A percentile compares a stretch with the other conserved stretches of the same genome.
These are phyloP conservation scores for Masnerella sp. DNA, from an alignment of 2,888 invertebrate species.

Conservation along the genomic window DNA sequence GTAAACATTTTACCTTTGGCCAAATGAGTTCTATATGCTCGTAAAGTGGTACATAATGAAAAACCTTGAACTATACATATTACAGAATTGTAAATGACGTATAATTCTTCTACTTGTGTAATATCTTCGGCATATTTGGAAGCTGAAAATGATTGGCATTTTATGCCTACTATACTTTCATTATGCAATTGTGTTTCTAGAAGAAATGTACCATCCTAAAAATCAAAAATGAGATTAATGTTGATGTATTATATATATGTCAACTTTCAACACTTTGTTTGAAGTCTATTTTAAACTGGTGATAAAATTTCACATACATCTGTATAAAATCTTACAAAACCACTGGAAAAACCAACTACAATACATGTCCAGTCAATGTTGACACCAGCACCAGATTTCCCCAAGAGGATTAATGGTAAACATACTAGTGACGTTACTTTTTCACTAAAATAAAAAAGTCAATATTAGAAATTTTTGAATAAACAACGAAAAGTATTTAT, in stretches of 20 bases:
- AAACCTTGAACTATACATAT: slow-evolving; percentile 87
- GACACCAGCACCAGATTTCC: slow-evolving; percentile 79
- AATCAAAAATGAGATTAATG: slow-evolving; percentile 40
- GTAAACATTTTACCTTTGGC: slow-evolving; percentile 86
- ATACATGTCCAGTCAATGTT: slow-evolving; percentile 96
- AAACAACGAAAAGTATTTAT: neutral
- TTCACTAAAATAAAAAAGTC: slow-evolving; percentile 74
- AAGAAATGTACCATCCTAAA: slow-evolving; percentile 86
- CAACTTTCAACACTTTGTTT: no score
- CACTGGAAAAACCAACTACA: slow-evolving; percentile 90
- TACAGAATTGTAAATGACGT: slow-evolving; percentile 85
- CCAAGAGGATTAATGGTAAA: slow-evolving; percentile 79
- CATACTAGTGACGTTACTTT: slow-evolving; percentile 79
- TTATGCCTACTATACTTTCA: slow-evolving; percentile 87
- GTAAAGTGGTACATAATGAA: slow-evolving; percentile 87
- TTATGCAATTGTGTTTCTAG: slow-evolving; percentile 91
- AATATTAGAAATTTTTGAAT: neutral
- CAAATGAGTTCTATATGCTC: slow-evolving; percentile 87
- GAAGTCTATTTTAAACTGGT: no score
- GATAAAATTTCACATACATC: no score
- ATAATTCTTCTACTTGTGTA: slow-evolving; percentile 83
- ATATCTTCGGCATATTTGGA: slow-evolving; percentile 76
- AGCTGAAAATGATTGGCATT: slow-evolving; percentile 85
- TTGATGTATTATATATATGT: no score
- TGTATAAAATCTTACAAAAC: slow-evolving; percentile 91